These are phyloP conservation scores for Neomorphus geoffroyi DNA, from an alignment of 2,797 vertebrate species.

Conservation along the genomic window DNA sequence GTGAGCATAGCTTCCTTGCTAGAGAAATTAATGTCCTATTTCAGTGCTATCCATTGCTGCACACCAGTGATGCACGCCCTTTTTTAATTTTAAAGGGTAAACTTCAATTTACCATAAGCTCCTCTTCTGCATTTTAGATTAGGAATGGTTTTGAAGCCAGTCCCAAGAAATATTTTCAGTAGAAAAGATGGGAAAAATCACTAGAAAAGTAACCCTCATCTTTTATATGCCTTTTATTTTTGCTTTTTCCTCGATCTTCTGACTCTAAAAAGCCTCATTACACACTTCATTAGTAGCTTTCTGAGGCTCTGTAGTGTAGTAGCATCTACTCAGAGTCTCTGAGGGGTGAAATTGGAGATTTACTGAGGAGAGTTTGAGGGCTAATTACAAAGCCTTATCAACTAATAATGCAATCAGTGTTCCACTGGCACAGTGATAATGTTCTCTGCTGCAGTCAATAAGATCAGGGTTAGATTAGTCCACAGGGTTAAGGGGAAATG, in stretches of 20 bases:
- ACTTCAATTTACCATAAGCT: not conserved
- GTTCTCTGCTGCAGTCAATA: conserved; percentile 9
- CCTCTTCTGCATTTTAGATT: not conserved
- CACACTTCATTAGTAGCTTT: conserved; percentile 68
- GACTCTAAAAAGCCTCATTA: conserved; percentile 61
- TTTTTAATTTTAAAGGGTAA: conserved; percentile 2
- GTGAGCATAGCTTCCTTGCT: not conserved
- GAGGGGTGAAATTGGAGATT: conserved; percentile 64
- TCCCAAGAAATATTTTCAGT: not conserved
- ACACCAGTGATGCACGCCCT: not conserved
- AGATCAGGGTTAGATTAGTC: conserved; percentile 34
- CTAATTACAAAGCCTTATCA: conserved; percentile 61
- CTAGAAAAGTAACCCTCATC: not conserved
- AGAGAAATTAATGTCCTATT: not conserved
- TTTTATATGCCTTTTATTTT: conserved; percentile 44
- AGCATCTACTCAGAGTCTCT: conserved; percentile 51
- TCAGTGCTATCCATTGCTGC: not conserved
- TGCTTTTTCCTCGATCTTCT: not conserved
- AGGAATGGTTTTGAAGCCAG: not conserved
- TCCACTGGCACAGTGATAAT: not conserved
- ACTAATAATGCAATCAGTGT: conserved; percentile 31
- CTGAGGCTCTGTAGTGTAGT: conserved; percentile 11
- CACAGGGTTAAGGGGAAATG: conserved; percentile 20
- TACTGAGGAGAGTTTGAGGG: conserved; percentile 49
- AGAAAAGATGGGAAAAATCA: not conserved